phyloP scores from a whole-genome alignment of 1,140 invertebrate species.

The Paracyclopina nana region DNA sequence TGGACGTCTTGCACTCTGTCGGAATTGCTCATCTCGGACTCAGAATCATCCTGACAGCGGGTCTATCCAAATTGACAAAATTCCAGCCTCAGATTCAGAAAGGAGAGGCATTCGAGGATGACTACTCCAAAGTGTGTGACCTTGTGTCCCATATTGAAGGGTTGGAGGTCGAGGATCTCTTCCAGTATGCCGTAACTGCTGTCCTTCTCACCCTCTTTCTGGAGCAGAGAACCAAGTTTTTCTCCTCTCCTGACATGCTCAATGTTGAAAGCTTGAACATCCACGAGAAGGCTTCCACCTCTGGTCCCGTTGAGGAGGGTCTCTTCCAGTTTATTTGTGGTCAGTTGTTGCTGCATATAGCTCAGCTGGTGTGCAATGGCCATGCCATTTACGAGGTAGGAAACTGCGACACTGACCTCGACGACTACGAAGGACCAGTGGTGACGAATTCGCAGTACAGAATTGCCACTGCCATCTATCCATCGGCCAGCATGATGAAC shows the following conservation, averaged over 20 bases:
- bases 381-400: constrained; percentile 10
- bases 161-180: constrained; percentile 36
- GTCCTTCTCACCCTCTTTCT: constrained; percentile 15
- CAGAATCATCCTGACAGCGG: background rate
- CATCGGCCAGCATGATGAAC: constrained; percentile 70
- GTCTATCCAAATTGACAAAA: background rate
- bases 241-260: background rate
- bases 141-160: constrained; percentile 38
- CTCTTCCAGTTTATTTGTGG: constrained; percentile 11
- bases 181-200: constrained; percentile 42
- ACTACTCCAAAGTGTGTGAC: constrained; percentile 34
- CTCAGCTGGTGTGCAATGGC: constrained; percentile 15
- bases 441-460: constrained; percentile 41
- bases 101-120: background rate
- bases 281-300: background rate
- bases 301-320: background rate
- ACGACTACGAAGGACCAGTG: constrained; percentile 35
- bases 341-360: constrained; percentile 6
- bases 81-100: background rate
- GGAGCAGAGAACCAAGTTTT: constrained; percentile 7
- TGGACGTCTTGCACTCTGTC: constrained; percentile 39
- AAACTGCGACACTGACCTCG: background rate
- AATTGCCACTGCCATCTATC: constrained; percentile 57
- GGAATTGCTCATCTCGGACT: constrained; percentile 41
- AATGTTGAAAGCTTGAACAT: constrained; percentile 8